Evolutionary conservation across 2,113 vertebrate genomes (phyloP).

Genomic region (Dipodomys ordii): DNA sequence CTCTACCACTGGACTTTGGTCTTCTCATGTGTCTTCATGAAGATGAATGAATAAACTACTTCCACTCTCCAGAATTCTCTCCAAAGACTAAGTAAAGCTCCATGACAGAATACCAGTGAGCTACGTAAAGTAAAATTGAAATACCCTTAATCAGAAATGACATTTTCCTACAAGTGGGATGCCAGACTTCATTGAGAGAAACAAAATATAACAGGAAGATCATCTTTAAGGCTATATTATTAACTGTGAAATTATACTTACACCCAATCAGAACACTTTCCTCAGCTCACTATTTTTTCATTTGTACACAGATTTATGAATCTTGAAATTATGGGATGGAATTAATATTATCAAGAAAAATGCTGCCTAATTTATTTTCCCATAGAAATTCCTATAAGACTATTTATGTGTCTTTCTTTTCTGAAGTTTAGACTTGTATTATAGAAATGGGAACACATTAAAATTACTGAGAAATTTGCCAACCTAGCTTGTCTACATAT

Average conservation of each 20-base stretch:
- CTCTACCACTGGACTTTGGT: neutral
- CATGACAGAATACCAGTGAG: neutral
- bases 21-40: neutral
- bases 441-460: conserved; percentile 74
- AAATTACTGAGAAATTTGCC: conserved; percentile 73
- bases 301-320: neutral
- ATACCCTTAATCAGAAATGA: neutral
- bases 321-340: neutral
- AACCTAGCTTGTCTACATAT: conserved; percentile 74
- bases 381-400: neutral
- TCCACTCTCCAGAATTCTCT: neutral
- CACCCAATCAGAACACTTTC: neutral
- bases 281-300: neutral
- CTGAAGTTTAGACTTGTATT: conserved; percentile 60
- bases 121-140: neutral
- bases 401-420: neutral
- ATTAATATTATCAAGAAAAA: neutral
- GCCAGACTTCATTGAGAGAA: neutral
- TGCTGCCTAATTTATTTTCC: neutral
- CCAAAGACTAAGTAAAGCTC: neutral
- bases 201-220: neutral
- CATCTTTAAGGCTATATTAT: neutral
- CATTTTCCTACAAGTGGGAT: neutral
- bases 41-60: neutral
- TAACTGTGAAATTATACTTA: neutral